phyloP scores from a whole-genome alignment of 2,113 vertebrate species.

The Microtus pennsylvanicus region DNA sequence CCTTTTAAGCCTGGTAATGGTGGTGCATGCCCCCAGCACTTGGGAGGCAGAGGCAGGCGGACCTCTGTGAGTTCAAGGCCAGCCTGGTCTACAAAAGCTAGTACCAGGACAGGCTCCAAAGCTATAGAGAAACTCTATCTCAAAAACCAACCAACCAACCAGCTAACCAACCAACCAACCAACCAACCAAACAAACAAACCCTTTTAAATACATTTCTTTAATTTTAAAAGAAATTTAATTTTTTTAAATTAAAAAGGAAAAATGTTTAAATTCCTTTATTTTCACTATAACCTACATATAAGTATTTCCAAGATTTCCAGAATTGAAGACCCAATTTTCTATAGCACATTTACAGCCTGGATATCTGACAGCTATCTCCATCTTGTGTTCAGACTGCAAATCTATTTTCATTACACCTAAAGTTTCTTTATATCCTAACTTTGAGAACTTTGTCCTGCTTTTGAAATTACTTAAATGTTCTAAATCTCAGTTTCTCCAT shows the following conservation, averaged over 20 bases:
- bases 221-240: not conserved
- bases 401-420: not conserved
- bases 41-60: too few species aligned
- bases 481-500: conserved; percentile 31
- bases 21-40: too few species aligned
- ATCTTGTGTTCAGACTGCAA: not conserved
- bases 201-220: not conserved
- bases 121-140: too few species aligned
- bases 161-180: too few species aligned
- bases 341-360: not conserved
- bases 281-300: not conserved
- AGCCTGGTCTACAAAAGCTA: too few species aligned
- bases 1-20: not conserved
- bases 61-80: too few species aligned
- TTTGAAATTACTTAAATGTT: not conserved
- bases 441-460: conserved; percentile 16
- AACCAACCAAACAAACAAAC: too few species aligned
- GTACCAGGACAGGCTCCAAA: too few species aligned
- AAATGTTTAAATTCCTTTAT: not conserved
- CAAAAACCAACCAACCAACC: too few species aligned
- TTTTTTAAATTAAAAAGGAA: not conserved
- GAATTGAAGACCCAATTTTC: not conserved
- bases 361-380: not conserved
- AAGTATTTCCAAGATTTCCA: not conserved
- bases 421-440: not conserved